A percentile compares a stretch with the other conserved stretches of the same genome.
Evolutionary conservation across 2,888 invertebrate species (phyloP).

Genomic region (Prosopocoilus inquinatus): DNA sequence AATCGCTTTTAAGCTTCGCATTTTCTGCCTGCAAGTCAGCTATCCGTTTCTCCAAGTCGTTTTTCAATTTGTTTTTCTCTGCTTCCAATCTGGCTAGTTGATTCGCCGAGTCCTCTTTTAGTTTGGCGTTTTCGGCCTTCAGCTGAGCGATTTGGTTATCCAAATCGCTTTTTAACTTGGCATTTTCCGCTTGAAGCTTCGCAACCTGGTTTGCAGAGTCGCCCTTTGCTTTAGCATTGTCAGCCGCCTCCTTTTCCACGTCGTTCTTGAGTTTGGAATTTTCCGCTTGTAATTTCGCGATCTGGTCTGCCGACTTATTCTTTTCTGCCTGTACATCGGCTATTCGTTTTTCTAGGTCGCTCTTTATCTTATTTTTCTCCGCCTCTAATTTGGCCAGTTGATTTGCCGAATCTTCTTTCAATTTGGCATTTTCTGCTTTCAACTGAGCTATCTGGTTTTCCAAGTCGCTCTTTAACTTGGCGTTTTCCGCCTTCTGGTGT

Average conservation of each 20-base stretch:
- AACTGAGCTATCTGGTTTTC: constrained; percentile 1
- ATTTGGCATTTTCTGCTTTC: constrained; percentile 21
- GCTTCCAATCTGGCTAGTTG: neutral
- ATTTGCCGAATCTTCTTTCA: constrained; percentile 14
- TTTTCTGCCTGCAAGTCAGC: constrained; percentile 19
- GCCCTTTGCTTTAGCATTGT: too few relatives aligned
- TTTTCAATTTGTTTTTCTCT: constrained; percentile 9
- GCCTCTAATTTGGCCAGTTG: neutral
- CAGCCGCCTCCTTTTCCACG: too few relatives aligned
- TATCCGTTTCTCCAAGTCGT: too few relatives aligned
- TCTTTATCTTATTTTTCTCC: constrained; percentile 7
- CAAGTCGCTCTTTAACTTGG: neutral
- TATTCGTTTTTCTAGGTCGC: too few relatives aligned
- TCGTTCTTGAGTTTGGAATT: too few relatives aligned
- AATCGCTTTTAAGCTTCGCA: too few relatives aligned
- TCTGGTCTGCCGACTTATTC: constrained; percentile 20
- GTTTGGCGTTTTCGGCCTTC: constrained; percentile 21
- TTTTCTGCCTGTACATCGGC: constrained; percentile 9
- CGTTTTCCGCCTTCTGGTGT: neutral
- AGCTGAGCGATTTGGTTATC: neutral
- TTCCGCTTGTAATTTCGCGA: neutral
- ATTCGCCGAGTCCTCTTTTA: constrained; percentile 14
- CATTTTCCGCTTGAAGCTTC: neutral
- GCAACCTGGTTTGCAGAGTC: constrained; percentile 1
- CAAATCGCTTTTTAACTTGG: neutral